Base-by-base conservation (phyloP, 2,888 invertebrate species). In the Drosophila mayaguana region DNA sequence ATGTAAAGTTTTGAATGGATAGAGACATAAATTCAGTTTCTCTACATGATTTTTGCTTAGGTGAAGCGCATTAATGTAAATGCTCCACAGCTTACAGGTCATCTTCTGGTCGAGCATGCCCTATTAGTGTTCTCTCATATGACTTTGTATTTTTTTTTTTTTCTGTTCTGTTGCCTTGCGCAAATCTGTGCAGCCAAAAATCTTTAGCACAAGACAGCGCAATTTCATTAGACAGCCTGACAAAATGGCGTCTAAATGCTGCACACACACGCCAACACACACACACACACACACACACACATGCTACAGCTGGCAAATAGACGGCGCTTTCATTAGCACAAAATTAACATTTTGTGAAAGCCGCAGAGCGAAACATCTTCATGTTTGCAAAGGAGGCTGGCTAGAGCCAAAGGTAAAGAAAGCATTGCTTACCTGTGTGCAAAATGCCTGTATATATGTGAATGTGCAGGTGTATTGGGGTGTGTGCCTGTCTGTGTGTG, bases 311-410 rank as follows among this genome's bases (percentile, higher is more conserved):
- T 12, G 45, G 66, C 32, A 72, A 77, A 77, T 63, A 78, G 75
- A 78, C 59, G 70, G 48, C 53, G 57, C 76, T 76, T 75, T 87
- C 84, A 87, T 83, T 83, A 80, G 82, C 80, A 72, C 88, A 83
- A 83, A 83, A 87, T 83, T 87, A 84, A 83, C 83, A 83, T 83
- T 87, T 83, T 67, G 70, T 75, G 56, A 71, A 82, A 87, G 85
- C 88, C 88, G 73, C 88, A 84, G 69, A 78, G 81, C 68, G 54
- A 60, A 69, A 75, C 75, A 63, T 60, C 62, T 62, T 61, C 63
- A 36, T 42, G 54, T 34, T 48, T 28, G 14, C 34, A 3, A 45
- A 38, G 38, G 9, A 16, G 18, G 11, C 7, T 16, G 54, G 14
- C 38, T 54, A 38, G 36, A 18, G 50, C 32, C 22, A 36, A 22